Percentiles rank a stretch among this genome's conserved stretches.
Conservation (phyloP, 2,113 vertebrate species). For the Panurus biarmicus region DNA sequence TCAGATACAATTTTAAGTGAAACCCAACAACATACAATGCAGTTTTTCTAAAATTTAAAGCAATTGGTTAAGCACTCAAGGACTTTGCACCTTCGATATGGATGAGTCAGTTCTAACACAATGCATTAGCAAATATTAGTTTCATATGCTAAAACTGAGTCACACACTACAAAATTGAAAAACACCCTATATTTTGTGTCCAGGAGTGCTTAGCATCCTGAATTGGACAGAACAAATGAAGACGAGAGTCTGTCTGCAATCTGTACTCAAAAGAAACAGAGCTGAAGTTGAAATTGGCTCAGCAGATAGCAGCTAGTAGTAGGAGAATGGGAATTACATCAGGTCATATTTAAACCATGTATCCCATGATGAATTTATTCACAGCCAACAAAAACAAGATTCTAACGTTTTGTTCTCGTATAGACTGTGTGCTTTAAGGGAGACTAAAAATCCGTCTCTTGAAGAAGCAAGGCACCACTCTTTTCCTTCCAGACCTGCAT, state of each 20-base stretch:
- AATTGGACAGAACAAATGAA: constrained; percentile 14
- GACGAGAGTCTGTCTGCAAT: background rate
- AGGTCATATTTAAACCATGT: constrained; percentile 26
- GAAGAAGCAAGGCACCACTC: background rate
- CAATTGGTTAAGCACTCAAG: background rate
- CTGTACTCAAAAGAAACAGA: constrained; percentile 11
- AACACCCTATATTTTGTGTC: background rate
- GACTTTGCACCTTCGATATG: background rate
- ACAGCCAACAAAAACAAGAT: constrained; percentile 46
- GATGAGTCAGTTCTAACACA: constrained; percentile 16
- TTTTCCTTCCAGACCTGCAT: background rate
- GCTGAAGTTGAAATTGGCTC: constrained; percentile 45
- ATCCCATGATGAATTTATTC: constrained; percentile 42
- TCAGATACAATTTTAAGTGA: background rate
- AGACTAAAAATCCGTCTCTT: background rate
- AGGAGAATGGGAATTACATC: constrained; percentile 42
- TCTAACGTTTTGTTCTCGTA: constrained; percentile 28
- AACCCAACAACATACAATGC: background rate
- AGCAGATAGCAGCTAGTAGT: constrained; percentile 31
- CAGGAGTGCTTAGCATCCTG: background rate
- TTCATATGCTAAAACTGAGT: background rate
- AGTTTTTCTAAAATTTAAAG: background rate
- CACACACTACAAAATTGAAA: background rate
- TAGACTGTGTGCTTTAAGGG: background rate
- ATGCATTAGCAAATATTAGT: background rate